Conservation (phyloP, 2,888 invertebrate genomes). For the Drosophila formosana region DNA sequence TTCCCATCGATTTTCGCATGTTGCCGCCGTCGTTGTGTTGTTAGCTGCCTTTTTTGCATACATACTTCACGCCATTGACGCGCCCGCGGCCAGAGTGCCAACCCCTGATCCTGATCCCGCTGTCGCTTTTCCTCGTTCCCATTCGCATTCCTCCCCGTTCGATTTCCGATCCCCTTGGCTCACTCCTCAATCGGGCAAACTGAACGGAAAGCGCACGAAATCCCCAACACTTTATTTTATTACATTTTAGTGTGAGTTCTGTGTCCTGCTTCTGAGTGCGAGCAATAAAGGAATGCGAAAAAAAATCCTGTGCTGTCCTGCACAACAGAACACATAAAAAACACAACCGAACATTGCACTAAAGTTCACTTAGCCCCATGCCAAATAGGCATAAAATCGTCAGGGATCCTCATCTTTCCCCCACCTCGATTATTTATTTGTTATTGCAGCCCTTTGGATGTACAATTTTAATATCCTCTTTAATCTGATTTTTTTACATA, state of each 20-base stretch:
- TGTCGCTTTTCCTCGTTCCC: slow-evolving; percentile 2
- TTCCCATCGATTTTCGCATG: slow-evolving; percentile 65
- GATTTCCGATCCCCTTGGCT: slow-evolving; percentile 6
- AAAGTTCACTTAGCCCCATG: slow-evolving; percentile 27
- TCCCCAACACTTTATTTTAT: slow-evolving; percentile 80
- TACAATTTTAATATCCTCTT: slow-evolving; percentile 32
- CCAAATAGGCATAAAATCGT: slow-evolving; percentile 22
- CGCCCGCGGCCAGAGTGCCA: slow-evolving; percentile 41
- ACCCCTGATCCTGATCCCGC: slow-evolving; percentile 16
- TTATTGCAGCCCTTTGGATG: slow-evolving; percentile 18
- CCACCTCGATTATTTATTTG: slow-evolving; percentile 49
- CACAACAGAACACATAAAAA: slow-evolving; percentile 14
- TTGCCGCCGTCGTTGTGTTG: slow-evolving; percentile 28
- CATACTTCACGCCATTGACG: slow-evolving; percentile 65
- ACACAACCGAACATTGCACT: slow-evolving; percentile 21
- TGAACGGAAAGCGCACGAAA: slow-evolving; percentile 54
- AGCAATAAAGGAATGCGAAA: slow-evolving; percentile 43
- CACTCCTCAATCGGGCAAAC: slow-evolving; percentile 42
- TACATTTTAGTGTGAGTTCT: slow-evolving; percentile 66
- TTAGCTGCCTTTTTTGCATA: slow-evolving; percentile 53
- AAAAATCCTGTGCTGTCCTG: slow-evolving; percentile 4
- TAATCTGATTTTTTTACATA: slow-evolving; percentile 1
- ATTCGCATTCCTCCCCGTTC: neutral
- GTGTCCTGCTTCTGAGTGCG: slow-evolving; percentile 24
- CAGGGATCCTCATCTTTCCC: slow-evolving; percentile 8